A percentile compares a stretch with the other conserved stretches of the same genome.
phyloP scores from a whole-genome alignment of 2,888 invertebrate genomes.

The Flexamia atlantica region DNA sequence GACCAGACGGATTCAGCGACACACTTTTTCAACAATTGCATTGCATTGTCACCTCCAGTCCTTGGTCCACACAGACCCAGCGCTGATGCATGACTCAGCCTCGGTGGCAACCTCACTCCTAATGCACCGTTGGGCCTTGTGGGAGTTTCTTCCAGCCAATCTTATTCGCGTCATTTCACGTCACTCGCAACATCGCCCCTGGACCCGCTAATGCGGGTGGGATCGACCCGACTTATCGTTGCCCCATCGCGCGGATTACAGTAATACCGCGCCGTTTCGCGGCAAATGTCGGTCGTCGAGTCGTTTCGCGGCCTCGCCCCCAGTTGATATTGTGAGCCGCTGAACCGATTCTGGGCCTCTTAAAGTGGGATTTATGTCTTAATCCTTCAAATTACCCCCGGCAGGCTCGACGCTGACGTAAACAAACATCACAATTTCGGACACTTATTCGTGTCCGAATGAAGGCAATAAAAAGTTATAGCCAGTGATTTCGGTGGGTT shows the following conservation, averaged over 20 bases:
- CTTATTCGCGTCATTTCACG: background rate
- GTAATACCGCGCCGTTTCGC: conserved; percentile 17
- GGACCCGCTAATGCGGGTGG: background rate
- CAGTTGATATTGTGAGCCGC: background rate
- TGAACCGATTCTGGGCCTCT: background rate
- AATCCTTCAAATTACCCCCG: background rate
- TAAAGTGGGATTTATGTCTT: conserved; percentile 5
- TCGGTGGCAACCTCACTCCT: conserved; percentile 1
- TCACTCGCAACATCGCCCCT: background rate
- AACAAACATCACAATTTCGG: background rate
- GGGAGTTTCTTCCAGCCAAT: background rate
- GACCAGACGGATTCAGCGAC: no score
- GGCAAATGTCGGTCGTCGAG: background rate
- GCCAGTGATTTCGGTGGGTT: background rate
- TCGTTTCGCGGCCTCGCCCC: background rate
- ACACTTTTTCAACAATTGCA: no score
- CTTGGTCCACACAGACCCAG: no score
- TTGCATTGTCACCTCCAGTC: no score
- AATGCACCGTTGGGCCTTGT: background rate
- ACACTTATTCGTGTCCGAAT: background rate
- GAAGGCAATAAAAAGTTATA: background rate
- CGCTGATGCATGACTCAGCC: background rate
- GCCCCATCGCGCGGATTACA: background rate
- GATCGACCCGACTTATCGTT: background rate
- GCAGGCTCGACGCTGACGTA: background rate